Evolutionary conservation across 2,113 vertebrate species (phyloP).

Genomic region (Columba janthina): DNA sequence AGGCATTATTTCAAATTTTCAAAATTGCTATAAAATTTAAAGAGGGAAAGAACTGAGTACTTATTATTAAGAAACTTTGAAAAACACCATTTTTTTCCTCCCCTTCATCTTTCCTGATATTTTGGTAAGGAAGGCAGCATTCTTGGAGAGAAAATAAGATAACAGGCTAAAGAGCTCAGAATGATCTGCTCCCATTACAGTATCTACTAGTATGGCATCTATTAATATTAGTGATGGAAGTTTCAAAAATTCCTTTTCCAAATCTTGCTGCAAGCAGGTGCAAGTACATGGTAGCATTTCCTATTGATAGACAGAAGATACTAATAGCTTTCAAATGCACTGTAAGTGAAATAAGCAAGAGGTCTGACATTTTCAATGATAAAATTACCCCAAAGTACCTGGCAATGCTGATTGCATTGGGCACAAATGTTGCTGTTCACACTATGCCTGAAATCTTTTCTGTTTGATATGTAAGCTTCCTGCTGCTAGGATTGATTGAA

Average conservation of each 20-base stretch:
- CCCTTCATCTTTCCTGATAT: background rate
- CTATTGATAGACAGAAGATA: background rate
- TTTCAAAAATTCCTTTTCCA: background rate
- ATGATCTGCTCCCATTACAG: background rate
- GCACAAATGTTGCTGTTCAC: background rate
- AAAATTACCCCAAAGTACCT: background rate
- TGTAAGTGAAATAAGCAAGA: background rate
- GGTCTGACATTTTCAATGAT: background rate
- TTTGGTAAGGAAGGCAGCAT: background rate
- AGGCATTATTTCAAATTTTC: background rate
- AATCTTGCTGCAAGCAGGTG: background rate
- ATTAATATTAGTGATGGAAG: background rate
- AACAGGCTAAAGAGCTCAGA: background rate
- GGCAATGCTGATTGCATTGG: background rate
- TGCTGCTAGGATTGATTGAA: background rate
- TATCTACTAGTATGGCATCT: background rate
- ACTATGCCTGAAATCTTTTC: slow-evolving; percentile 4
- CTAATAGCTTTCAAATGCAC: background rate
- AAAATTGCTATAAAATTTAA: background rate
- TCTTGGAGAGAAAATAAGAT: background rate
- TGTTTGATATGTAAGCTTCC: slow-evolving; percentile 18
- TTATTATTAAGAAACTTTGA: background rate
- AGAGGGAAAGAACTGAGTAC: background rate
- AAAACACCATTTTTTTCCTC: background rate
- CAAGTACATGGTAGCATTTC: background rate